Conservation (phyloP, 2,888 invertebrate genomes). For the Agrotis segetum region DNA sequence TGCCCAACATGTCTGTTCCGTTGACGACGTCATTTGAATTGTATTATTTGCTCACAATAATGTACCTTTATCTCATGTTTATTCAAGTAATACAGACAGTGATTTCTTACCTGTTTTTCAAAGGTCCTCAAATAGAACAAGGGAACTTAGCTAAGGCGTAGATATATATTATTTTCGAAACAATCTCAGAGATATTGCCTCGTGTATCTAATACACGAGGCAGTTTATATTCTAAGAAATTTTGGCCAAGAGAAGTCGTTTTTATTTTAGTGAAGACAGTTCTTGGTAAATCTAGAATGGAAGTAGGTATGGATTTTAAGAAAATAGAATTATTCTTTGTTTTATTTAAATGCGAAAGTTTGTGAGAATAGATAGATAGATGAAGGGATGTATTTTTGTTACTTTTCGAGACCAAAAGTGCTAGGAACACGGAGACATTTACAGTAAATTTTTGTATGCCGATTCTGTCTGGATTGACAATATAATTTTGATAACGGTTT, state of each 20-base stretch:
- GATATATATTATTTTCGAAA: constrained; percentile 4
- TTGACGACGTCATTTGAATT: neutral
- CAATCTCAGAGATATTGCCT: neutral
- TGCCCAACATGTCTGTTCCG: no score
- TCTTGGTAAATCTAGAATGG: neutral
- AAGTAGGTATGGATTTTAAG: neutral
- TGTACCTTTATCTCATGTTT: neutral
- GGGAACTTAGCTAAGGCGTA: neutral
- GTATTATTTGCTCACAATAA: neutral
- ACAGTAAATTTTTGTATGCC: no score
- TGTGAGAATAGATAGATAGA: no score
- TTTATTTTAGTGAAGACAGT: neutral
- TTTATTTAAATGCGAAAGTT: no score
- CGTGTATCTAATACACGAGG: neutral
- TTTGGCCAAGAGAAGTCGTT: neutral
- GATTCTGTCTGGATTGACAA: no score
- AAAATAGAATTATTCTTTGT: no score
- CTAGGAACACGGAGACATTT: no score
- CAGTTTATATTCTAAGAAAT: constrained; percentile 20
- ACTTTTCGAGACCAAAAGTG: no score
- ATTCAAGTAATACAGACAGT: neutral
- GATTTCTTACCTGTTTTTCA: neutral
- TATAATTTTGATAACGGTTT: no score
- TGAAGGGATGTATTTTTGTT: no score
- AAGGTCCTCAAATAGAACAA: neutral